Percentiles rank a stretch among this genome's conserved stretches.
These are phyloP conservation scores for Antedon mediterranea DNA, from an alignment of 53 echinoderm and acorn worm genomes.

Conservation along the genomic window DNA sequence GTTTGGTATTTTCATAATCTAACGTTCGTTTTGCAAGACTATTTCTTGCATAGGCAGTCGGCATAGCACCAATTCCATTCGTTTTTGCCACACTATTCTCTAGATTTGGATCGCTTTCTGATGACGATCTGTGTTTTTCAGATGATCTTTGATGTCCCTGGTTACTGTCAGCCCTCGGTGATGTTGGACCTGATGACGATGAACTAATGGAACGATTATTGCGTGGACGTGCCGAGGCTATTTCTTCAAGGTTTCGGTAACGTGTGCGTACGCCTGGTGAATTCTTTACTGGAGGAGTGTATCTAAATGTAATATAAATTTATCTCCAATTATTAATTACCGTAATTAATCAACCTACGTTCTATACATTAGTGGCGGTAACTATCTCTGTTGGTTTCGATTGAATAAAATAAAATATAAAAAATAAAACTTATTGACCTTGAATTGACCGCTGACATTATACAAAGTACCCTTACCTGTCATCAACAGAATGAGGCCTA, in stretches of 20 bases:
- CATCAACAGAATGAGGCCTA: conserved; percentile 51
- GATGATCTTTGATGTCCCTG: neutral
- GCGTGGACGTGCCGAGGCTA: conserved; percentile 44
- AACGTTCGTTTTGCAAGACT: neutral
- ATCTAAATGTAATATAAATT: conserved; percentile 23
- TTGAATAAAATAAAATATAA: too few relatives aligned
- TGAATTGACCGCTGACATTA: too few relatives aligned
- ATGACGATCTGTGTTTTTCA: neutral
- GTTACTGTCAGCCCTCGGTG: neutral
- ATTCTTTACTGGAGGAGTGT: conserved; percentile 47
- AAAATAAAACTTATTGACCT: too few relatives aligned
- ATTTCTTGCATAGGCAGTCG: neutral
- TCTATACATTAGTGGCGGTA: too few relatives aligned
- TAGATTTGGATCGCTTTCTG: neutral
- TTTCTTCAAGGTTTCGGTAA: conserved; percentile 82
- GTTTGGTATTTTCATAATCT: neutral
- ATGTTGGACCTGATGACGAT: neutral
- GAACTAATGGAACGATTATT: conserved; percentile 10
- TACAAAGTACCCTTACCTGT: too few relatives aligned
- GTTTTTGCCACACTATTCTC: neutral
- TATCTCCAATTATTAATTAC: neutral
- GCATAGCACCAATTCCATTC: neutral
- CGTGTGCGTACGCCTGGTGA: conserved; percentile 55
- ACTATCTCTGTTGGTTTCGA: too few relatives aligned
- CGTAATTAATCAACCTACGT: too few relatives aligned